These are phyloP conservation scores for Bombus difficillimus DNA, from an alignment of 1,140 invertebrate genomes.

Conservation along the genomic window DNA sequence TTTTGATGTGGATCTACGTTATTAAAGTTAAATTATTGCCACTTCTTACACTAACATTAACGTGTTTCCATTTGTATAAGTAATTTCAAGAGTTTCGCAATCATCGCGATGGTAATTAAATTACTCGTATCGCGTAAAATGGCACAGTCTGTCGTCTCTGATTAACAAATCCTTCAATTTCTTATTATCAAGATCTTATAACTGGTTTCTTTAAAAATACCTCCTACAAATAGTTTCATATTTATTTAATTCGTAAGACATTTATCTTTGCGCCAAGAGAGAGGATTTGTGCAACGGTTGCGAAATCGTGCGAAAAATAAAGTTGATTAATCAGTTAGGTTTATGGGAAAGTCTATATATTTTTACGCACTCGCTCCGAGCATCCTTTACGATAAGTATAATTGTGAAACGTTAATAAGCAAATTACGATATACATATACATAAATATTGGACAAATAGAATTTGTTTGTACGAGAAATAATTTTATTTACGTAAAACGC, in stretches of 20 bases:
- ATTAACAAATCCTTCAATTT: slow-evolving; percentile 6
- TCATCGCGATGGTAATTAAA: neutral
- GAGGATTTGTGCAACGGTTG: neutral
- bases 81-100: neutral
- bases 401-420: neutral
- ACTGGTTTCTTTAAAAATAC: slow-evolving; percentile 1
- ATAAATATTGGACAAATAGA: neutral
- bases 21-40: neutral
- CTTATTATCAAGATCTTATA: neutral
- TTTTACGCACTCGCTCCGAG: neutral
- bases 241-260: slow-evolving; percentile 19
- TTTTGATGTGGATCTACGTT: too few relatives aligned
- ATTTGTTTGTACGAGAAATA: neutral
- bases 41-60: neutral
- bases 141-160: neutral
- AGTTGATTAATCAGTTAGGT: too few relatives aligned
- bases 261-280: slow-evolving; percentile 14
- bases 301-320: slow-evolving; percentile 18
- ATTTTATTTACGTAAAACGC: neutral
- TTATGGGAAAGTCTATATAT: too few relatives aligned
- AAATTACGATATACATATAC: neutral
- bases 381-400: neutral
- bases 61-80: neutral
- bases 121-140: neutral
- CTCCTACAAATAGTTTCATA: neutral